Evolutionary conservation across 1,140 invertebrate genomes (phyloP), one percentile per base, ranked within the genome.

Genomic region (Megalonaias nervosa): DNA sequence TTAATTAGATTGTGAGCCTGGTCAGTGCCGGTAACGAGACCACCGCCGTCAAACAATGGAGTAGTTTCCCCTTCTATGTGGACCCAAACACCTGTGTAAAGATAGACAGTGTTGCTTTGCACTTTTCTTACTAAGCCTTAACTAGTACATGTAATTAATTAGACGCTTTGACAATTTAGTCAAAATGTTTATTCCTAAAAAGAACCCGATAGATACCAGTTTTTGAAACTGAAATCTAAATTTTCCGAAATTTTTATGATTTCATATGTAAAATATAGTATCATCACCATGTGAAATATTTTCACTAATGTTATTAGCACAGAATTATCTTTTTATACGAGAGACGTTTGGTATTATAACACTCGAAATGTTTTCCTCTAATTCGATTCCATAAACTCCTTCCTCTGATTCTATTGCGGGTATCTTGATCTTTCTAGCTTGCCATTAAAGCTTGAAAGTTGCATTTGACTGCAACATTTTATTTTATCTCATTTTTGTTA

Each of bases 61-160:
- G 90, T 89, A 48, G 84, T 87, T 48, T 88, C 81, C 6, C 90
- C 91, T 67, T 91, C 90, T 14, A 91, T 87, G 79, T 92, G 91
- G 13, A 91, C 59, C 91, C 91, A 92, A 3, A 90, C 84, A 31
- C 91, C 91, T 92, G 26, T n/a, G 14, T 6, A 75, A 9, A 16
- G 13, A 19, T 61, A 26, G 61, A 59, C 31, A 59, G 17, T 19
- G 60, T 61, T 23, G 13, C 13, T 5, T 62, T 19, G 21, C 21
- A 61, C 14, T 62, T n/a, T n/a, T n/a, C 60, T 48, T 48, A 48
- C 38, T 11, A 48, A 11, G 38, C 6, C 38, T 48, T 48, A 69
- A 38, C 14, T 64, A 23, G 59, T 11, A 61, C 57, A 15, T 21
- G 12, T 67, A 67, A 19, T 17, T 21, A 65, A 4, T 65, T 26